These are phyloP conservation scores for Molanna angustata DNA, from an alignment of 2,888 invertebrate species.

Conservation along the genomic window DNA sequence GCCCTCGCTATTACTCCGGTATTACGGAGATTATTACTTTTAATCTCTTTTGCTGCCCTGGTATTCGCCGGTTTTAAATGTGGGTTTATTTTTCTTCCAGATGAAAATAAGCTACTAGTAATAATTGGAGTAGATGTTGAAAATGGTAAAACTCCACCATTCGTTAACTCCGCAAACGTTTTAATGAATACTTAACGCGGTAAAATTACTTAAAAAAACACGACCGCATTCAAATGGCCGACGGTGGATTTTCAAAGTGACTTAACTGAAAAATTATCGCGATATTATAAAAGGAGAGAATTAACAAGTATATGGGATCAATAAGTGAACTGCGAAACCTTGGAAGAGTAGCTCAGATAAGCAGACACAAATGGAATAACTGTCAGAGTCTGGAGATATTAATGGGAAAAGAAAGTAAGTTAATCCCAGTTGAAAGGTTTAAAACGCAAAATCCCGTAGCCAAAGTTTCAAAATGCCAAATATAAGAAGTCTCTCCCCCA, in stretches of 20 bases:
- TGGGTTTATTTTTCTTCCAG: slow-evolving; percentile 27
- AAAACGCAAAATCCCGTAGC: slow-evolving; percentile 24
- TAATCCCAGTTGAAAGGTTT: slow-evolving; percentile 29
- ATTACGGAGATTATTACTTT: slow-evolving; percentile 33
- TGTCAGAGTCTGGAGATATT: slow-evolving; percentile 15
- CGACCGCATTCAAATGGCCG: too few species aligned
- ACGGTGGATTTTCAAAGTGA: too few species aligned
- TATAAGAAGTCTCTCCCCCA: slow-evolving; percentile 12
- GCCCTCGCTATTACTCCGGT: slow-evolving; percentile 26
- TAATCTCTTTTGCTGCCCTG: slow-evolving; percentile 28
- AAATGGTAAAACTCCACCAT: background rate
- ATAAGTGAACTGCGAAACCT: too few species aligned
- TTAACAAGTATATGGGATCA: slow-evolving; percentile 4
- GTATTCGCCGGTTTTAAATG: slow-evolving; percentile 26
- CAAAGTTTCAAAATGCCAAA: slow-evolving; percentile 18
- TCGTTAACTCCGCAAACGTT: too few species aligned
- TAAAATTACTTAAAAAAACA: too few species aligned
- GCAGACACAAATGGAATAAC: slow-evolving; percentile 12
- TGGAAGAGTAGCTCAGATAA: too few species aligned
- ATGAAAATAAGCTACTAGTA: slow-evolving; percentile 24
- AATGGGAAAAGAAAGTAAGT: slow-evolving; percentile 27
- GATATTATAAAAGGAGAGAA: too few species aligned
- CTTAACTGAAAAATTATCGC: too few species aligned
- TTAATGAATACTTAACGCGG: too few species aligned
- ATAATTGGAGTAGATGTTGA: slow-evolving; percentile 22